Percentiles rank a stretch among this genome's conserved stretches.
phyloP scores from a whole-genome alignment of 2,797 vertebrate species.

The Brachyrhaphis roseni region DNA sequence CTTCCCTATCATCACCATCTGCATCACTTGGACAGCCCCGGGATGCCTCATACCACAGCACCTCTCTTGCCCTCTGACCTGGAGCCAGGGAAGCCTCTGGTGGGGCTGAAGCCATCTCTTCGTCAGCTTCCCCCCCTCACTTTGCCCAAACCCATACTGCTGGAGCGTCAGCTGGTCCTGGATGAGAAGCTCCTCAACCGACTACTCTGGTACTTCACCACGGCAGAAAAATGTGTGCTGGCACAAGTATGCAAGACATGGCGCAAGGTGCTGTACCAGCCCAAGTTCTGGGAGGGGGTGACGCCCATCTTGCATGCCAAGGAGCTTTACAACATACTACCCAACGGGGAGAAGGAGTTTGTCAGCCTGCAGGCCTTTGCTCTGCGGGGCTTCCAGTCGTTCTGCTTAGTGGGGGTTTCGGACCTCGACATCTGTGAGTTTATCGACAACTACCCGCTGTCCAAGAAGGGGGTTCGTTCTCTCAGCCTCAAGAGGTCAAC shows the following conservation, averaged over 20 bases:
- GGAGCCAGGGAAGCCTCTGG: conserved; percentile 77
- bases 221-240: conserved; percentile 93
- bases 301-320: conserved; percentile 95
- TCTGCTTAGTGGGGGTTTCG: conserved; percentile 96
- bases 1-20: conserved; percentile 83
- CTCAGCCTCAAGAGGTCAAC: conserved; percentile 98
- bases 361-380: conserved; percentile 97
- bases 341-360: conserved; percentile 94
- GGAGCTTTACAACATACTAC: conserved; percentile 93
- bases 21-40: conserved; percentile 78
- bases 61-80: conserved; percentile 84
- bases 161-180: conserved; percentile 89
- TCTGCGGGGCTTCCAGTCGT: conserved; percentile 93
- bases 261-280: conserved; percentile 95
- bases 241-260: conserved; percentile 98
- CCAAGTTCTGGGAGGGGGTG: conserved; percentile 97
- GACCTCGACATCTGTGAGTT: conserved; percentile 99
- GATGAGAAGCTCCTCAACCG: conserved; percentile 97
- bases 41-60: conserved; percentile 82
- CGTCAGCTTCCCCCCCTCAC: conserved; percentile 79
- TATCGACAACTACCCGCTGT: conserved; percentile 98
- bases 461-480: conserved; percentile 97
- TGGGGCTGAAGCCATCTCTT: conserved; percentile 80
- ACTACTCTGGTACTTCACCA: conserved; percentile 97
- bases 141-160: conserved; percentile 80